A percentile compares a stretch with the other conserved stretches of the same genome.
Evolutionary conservation across 2,888 invertebrate species (phyloP).

Genomic region (Brenthis hecate): DNA sequence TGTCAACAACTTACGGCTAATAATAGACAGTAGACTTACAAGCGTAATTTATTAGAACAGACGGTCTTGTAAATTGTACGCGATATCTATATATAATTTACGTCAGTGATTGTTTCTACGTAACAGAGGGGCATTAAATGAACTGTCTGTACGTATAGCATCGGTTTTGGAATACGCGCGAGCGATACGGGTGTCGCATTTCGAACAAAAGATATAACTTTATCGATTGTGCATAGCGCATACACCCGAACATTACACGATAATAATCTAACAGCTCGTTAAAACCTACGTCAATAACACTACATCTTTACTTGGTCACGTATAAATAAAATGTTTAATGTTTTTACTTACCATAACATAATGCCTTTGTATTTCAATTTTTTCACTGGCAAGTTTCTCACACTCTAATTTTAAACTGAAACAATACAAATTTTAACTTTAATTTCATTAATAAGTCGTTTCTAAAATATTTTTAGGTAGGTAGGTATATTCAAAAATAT

Average conservation of each 20-base stretch:
- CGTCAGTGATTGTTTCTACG: slow-evolving; percentile 46
- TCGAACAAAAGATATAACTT: slow-evolving; percentile 55
- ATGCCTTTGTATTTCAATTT: slow-evolving; percentile 94
- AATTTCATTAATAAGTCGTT: slow-evolving; percentile 2
- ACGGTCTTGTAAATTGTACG: slow-evolving; percentile 32
- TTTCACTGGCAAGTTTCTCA: slow-evolving; percentile 93
- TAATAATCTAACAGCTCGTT: slow-evolving; percentile 32
- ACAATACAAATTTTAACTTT: slow-evolving; percentile 53
- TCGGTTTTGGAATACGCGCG: slow-evolving; percentile 46
- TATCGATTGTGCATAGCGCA: slow-evolving; percentile 49
- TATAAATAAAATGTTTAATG: slow-evolving; percentile 3
- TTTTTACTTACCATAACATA: slow-evolving; percentile 91
- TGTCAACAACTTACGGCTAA: slow-evolving; percentile 37
- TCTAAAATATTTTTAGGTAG: background rate
- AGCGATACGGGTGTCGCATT: slow-evolving; percentile 55
- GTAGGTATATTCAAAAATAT: background rate
- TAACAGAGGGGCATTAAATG: slow-evolving; percentile 50
- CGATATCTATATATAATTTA: slow-evolving; percentile 43
- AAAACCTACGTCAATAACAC: slow-evolving; percentile 28
- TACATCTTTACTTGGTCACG: slow-evolving; percentile 7
- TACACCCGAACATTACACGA: slow-evolving; percentile 44
- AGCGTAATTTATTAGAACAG: slow-evolving; percentile 41
- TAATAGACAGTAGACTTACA: slow-evolving; percentile 35
- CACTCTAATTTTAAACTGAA: slow-evolving; percentile 92
- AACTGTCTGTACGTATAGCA: slow-evolving; percentile 53